Percentiles rank a stretch among this genome's conserved stretches.
These are phyloP conservation scores for Uloborus diversus DNA, from an alignment of 1,140 invertebrate species.

Conservation along the genomic window DNA sequence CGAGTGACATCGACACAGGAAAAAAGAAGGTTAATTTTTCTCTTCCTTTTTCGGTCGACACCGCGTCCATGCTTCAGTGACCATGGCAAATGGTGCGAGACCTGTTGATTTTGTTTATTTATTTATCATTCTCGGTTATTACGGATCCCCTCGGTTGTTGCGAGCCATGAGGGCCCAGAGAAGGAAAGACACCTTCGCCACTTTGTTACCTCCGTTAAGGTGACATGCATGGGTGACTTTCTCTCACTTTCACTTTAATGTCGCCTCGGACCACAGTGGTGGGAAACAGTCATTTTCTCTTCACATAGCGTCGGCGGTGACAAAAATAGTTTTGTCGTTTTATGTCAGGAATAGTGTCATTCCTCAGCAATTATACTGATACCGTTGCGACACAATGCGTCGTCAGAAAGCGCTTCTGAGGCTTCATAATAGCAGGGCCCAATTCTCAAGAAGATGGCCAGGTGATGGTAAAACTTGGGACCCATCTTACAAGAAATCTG, in stretches of 20 bases:
- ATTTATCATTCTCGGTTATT: neutral
- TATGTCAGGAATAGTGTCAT: no score
- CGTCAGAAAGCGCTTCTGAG: no score
- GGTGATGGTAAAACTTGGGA: no score
- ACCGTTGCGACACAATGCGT: no score
- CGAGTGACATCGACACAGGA: conserved; percentile 48
- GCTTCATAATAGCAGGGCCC: no score
- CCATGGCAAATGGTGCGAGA: conserved; percentile 38
- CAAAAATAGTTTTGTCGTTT: no score
- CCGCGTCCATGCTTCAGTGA: conserved; percentile 15
- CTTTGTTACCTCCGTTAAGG: conserved; percentile 23
- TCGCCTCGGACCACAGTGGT: neutral
- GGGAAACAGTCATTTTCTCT: no score
- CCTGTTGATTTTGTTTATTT: conserved; percentile 3
- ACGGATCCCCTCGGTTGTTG: neutral
- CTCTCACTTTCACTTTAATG: neutral
- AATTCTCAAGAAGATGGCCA: no score
- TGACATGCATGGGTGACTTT: neutral
- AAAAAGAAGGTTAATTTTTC: conserved; percentile 54
- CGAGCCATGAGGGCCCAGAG: neutral
- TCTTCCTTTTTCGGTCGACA: conserved; percentile 51
- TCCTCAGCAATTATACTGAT: no score
- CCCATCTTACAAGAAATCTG: no score
- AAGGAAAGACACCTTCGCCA: neutral
- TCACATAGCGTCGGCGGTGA: no score